These are phyloP conservation scores for Drosophila pseudoobscura DNA, from an alignment of 1,140 invertebrate species.

Conservation along the genomic window DNA sequence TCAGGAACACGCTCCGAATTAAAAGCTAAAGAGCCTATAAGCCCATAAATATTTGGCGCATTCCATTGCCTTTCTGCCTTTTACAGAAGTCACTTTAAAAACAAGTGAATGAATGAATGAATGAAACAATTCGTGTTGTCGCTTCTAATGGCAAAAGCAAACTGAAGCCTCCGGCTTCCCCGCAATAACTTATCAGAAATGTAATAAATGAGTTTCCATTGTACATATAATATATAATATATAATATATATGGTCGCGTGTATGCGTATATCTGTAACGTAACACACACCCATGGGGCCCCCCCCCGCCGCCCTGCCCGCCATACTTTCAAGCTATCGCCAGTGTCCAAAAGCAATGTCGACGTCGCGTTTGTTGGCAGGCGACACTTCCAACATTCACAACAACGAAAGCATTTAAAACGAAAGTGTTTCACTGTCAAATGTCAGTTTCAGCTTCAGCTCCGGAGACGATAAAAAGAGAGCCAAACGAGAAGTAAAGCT, in stretches of 20 bases:
- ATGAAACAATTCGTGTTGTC: slow-evolving; percentile 22
- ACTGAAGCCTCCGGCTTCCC: slow-evolving; percentile 19
- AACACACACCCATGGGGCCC: too few species aligned
- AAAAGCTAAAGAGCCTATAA: too few species aligned
- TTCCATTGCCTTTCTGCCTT: background rate
- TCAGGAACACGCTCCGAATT: too few species aligned
- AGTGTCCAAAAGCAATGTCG: slow-evolving; percentile 15
- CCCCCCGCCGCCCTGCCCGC: background rate
- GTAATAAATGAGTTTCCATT: slow-evolving; percentile 39
- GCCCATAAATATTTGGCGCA: background rate
- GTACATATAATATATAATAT: slow-evolving; percentile 4
- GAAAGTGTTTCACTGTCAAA: slow-evolving; percentile 71
- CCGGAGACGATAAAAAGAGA: slow-evolving; percentile 36
- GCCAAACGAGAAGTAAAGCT: slow-evolving; percentile 13
- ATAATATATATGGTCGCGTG: slow-evolving; percentile 4
- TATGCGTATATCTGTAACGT: background rate
- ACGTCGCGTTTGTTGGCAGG: slow-evolving; percentile 17
- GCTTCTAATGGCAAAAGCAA: slow-evolving; percentile 23
- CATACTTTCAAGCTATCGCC: slow-evolving; percentile 50
- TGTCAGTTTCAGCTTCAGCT: slow-evolving; percentile 47
- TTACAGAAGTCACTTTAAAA: slow-evolving; percentile 1
- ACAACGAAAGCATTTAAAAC: slow-evolving; percentile 37
- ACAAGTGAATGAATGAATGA: slow-evolving; percentile 1
- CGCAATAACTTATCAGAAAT: slow-evolving; percentile 45
- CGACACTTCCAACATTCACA: slow-evolving; percentile 17